phyloP scores from a whole-genome alignment of 2,113 vertebrate genomes.

The Neoarius graeffei region DNA sequence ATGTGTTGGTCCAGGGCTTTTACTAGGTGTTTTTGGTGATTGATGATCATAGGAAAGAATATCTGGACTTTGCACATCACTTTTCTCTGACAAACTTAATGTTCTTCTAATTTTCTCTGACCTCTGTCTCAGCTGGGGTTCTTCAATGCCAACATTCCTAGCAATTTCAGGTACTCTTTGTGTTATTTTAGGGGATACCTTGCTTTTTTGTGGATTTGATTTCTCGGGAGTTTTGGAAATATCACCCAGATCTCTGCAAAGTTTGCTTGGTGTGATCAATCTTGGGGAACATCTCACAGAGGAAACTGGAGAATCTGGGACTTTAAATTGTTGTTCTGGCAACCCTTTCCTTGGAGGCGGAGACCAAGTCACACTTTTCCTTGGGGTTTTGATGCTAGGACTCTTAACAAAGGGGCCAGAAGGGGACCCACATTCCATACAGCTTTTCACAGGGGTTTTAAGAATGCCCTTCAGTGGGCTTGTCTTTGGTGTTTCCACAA shows the following conservation, averaged over 20 bases:
- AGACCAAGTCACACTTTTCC: slow-evolving; percentile 70
- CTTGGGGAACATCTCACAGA: slow-evolving; percentile 55
- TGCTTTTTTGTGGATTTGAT: background rate
- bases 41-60: slow-evolving; percentile 16
- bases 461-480: slow-evolving; percentile 60
- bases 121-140: background rate
- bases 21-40: slow-evolving; percentile 41
- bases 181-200: slow-evolving; percentile 35
- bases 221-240: slow-evolving; percentile 66
- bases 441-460: slow-evolving; percentile 63
- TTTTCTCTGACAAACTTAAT: slow-evolving; percentile 22
- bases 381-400: slow-evolving; percentile 59
- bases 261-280: slow-evolving; percentile 48
- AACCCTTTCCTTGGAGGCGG: slow-evolving; percentile 63
- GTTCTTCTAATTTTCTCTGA: slow-evolving; percentile 36
- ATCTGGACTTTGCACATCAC: background rate
- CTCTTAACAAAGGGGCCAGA: slow-evolving; percentile 17
- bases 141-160: slow-evolving; percentile 30
- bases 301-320: slow-evolving; percentile 61
- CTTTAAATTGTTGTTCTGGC: slow-evolving; percentile 58
- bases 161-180: slow-evolving; percentile 44
- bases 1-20: slow-evolving; percentile 51
- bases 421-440: slow-evolving; percentile 49
- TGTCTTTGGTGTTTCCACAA: slow-evolving; percentile 58
- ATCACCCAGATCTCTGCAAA: slow-evolving; percentile 35